A percentile compares a stretch with the other conserved stretches of the same genome.
These are phyloP conservation scores for Cancer borealis DNA, from an alignment of 2,888 invertebrate species.

Conservation along the genomic window DNA sequence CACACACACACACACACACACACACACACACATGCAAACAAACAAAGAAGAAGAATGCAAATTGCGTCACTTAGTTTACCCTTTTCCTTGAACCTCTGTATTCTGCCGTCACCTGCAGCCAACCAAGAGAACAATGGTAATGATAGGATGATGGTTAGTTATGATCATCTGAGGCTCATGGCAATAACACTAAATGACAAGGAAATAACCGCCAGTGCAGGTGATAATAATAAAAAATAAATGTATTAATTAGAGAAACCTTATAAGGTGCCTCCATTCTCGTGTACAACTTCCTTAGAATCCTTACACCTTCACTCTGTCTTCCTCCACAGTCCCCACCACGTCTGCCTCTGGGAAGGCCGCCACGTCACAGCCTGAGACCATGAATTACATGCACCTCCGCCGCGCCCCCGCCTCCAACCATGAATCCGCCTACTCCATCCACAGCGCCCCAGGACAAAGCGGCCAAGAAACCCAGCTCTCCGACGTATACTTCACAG, in stretches of 20 bases:
- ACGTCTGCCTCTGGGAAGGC: not conserved
- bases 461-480: not conserved
- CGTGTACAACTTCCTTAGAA: not conserved
- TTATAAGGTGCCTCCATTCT: not conserved
- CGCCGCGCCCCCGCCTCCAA: slow-evolving; percentile 3
- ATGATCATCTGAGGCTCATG: not conserved
- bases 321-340: not conserved
- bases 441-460: not conserved
- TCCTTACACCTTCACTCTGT: not conserved
- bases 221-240: not conserved
- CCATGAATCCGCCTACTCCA: not conserved
- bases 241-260: too few relatives aligned
- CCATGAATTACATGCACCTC: slow-evolving; percentile 57
- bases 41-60: not conserved
- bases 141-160: not conserved
- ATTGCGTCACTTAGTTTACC: not conserved
- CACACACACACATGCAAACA: too few relatives aligned
- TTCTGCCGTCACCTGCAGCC: not conserved
- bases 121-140: not conserved
- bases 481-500: slow-evolving; percentile 61
- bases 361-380: slow-evolving; percentile 65
- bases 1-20: too few relatives aligned
- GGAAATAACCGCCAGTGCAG: not conserved
- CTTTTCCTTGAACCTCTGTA: not conserved
- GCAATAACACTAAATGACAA: not conserved